phyloP scores from a whole-genome alignment of 2,113 vertebrate species.

The Aptenodytes patagonicus region DNA sequence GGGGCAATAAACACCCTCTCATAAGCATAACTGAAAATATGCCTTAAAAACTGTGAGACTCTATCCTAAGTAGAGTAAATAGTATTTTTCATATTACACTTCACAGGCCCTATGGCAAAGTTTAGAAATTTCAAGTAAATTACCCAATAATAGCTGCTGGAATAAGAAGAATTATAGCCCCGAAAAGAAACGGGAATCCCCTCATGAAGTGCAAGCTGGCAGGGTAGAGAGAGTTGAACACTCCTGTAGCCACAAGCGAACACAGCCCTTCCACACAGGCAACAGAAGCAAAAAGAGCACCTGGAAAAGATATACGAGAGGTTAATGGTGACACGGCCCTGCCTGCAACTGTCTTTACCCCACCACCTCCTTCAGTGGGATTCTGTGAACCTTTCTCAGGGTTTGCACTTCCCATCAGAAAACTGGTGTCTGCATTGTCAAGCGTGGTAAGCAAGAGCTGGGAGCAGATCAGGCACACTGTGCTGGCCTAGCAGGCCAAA shows the following conservation, averaged over 20 bases:
- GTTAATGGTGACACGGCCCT: neutral
- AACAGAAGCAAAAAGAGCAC: constrained; percentile 88
- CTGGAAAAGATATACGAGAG: constrained; percentile 60
- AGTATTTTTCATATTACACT: neutral
- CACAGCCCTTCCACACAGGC: constrained; percentile 87
- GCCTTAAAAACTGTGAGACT: neutral
- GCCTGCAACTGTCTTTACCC: neutral
- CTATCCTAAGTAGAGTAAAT: neutral
- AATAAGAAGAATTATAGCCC: constrained; percentile 83
- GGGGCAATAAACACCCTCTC: neutral
- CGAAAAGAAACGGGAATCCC: constrained; percentile 91
- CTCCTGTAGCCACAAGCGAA: constrained; percentile 77
- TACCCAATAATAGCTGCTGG: constrained; percentile 89
- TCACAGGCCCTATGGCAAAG: neutral
- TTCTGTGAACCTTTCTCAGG: neutral
- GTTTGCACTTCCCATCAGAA: neutral
- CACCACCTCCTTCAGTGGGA: neutral
- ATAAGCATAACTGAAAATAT: neutral
- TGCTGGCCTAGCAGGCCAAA: neutral
- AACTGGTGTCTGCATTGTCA: neutral
- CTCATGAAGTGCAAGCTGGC: constrained; percentile 89
- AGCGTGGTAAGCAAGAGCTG: neutral
- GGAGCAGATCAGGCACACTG: neutral
- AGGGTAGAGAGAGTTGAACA: constrained; percentile 92
- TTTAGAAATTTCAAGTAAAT: constrained; percentile 14